phyloP scores from a whole-genome alignment of 35 echinoderm and acorn worm genomes.

The Heliocidaris erythrogramma region DNA sequence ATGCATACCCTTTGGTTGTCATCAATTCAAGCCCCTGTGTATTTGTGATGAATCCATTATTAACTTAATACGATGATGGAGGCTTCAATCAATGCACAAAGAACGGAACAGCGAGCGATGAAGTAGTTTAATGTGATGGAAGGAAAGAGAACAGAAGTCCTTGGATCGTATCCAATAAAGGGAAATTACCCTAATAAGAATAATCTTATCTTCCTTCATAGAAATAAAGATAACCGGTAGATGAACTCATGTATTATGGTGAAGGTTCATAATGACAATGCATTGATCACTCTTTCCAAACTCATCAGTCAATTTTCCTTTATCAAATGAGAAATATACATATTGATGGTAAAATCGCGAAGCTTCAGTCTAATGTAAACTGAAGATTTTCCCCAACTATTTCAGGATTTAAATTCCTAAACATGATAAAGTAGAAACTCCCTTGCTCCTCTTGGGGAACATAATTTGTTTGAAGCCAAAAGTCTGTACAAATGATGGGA shows the following conservation, averaged over 20 bases:
- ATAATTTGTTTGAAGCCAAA: too few relatives aligned
- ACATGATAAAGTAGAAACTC: too few relatives aligned
- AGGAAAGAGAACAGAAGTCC: background rate
- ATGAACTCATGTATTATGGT: background rate
- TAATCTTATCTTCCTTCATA: background rate
- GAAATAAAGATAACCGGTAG: background rate
- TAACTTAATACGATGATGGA: background rate
- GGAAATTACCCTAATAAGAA: background rate
- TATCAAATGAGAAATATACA: background rate
- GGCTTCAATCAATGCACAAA: background rate
- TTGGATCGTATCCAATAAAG: constrained; percentile 1
- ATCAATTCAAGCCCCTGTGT: background rate
- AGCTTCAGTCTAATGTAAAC: background rate
- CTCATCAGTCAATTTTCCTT: background rate
- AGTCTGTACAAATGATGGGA: too few relatives aligned
- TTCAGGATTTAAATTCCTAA: too few relatives aligned
- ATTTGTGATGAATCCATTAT: background rate
- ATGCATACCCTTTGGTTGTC: background rate
- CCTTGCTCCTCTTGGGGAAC: too few relatives aligned
- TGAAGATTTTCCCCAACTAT: background rate
- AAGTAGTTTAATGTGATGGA: background rate
- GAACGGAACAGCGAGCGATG: background rate
- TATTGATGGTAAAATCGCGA: background rate
- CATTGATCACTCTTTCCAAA: background rate
- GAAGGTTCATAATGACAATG: background rate